Evolutionary conservation across 2,888 invertebrate genomes (phyloP), one percentile per base, ranked within the genome.

Genomic region (Sarcophaga subvicina): DNA sequence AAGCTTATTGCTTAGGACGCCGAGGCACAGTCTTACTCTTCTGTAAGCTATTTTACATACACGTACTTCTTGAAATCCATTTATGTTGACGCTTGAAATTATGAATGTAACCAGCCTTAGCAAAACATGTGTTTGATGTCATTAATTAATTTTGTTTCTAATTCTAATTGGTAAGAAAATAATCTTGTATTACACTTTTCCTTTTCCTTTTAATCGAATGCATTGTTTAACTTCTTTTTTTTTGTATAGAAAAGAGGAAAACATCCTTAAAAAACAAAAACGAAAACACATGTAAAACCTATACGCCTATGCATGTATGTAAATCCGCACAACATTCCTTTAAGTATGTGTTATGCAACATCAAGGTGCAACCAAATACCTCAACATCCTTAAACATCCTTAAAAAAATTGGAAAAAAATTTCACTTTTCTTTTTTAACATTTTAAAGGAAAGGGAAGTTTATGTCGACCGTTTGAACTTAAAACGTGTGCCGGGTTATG

Each of bases 331-430:
- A 79, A 79, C 76, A 10, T 47, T 60, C 81, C 70, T 79, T 37
- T 49, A 47, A 80, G 72, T 47, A 72, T 63, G 2, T 10, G 10
- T 37, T 37, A 37, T 37, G 37, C 37, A 37, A 37, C 80, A 71
- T 72, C 81, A 87, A 87, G 87, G 87, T 87, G 87, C 87, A 87
- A 84, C 69, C 47, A 72, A 82, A 79, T 79, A 87, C 84, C 84
- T 85, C 81, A 87, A 85, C 79, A 87, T 84, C 78, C 87, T 81
- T 75, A 87, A 87, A 84, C 62, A 87, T 71, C 60, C 59, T 81
- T 72, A 62, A 60, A 62, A 45, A 25, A 25, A 60, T 3, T 37
- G 0, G 10, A 37, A 22, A 37, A 71, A 37, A 64, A 8, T 64
- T 80, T 72, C 69, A 37, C 54, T 17, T 47, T 77, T 66, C 11